Base-by-base conservation (phyloP, 2,113 vertebrate genomes). In the Peromyscus californicus region DNA sequence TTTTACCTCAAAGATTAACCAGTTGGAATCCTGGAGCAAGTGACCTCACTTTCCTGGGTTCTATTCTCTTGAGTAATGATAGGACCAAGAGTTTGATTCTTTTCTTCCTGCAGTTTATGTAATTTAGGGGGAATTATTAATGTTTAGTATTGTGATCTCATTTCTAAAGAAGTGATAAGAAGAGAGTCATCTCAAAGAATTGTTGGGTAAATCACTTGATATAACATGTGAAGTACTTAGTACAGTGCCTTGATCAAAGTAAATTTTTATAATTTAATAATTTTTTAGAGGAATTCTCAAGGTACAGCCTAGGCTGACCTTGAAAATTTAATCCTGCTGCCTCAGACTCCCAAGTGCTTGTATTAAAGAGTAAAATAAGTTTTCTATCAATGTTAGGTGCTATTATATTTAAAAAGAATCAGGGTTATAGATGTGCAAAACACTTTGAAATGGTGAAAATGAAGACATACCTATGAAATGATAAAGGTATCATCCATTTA, bases 371-470 rank as follows among this genome's bases (percentile, higher is more conserved):
- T 21, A 24, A 67, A 31, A 31, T 33, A 74, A 61, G 2, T 57
- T 85, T 97, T 88, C 75, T 91, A 31, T 75, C 83, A 78, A 5
- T 75, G 12, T 84, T 80, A 51, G 51, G 29, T 65, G 24, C 63
- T 48, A 33, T 29, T 54, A 6, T 48, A 93, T 80, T 91, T 92
- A 92, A n/a, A 42, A 90, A 87, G 31, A 82, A 59, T 31, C 70
- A n/a, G 74, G 4, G 80, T 89, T 85, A 79, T 29, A 69, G 65
- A 42, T 82, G 74, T 89, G 93, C 74, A 89, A 89, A 89, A 93
- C 29, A 57, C 15, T 88, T 78, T 48, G 57, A 93, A 93, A 59
- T 48, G 16, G 10, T 92, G 42, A 70, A 86, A 89, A 72, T 63
- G 11, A 36, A 80, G 31, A 70, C 63, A 19, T 70, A 57, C 10